Evolutionary conservation across 2,888 invertebrate species (phyloP).

Genomic region (Lamellibrachia columna): DNA sequence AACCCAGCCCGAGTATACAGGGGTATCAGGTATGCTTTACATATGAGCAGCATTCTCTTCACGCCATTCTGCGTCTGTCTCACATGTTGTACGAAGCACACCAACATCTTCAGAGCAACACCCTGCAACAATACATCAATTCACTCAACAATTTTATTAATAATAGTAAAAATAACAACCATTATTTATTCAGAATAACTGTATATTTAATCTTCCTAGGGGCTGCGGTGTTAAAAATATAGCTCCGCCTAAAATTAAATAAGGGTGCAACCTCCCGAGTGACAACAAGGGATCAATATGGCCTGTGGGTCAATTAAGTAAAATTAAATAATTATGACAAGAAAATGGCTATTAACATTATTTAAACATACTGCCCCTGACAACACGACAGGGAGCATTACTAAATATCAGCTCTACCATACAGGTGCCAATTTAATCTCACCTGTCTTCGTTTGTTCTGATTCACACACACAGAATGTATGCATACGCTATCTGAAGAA

Average conservation of each 20-base stretch:
- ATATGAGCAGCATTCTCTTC: conserved; percentile 42
- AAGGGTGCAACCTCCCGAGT: too few species aligned
- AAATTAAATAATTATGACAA: too few species aligned
- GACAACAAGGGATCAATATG: too few species aligned
- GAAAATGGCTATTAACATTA: too few species aligned
- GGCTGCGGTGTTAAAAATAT: too few species aligned
- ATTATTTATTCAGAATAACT: too few species aligned
- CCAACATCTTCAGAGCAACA: conserved; percentile 26
- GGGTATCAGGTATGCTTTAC: conserved; percentile 45
- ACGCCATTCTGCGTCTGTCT: conserved; percentile 39
- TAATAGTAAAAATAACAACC: neutral
- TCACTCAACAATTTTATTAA: neutral
- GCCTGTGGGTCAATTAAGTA: too few species aligned
- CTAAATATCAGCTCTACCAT: too few species aligned
- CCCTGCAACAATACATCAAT: conserved; percentile 24
- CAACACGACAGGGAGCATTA: too few species aligned
- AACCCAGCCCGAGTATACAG: conserved; percentile 46
- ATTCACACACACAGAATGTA: conserved; percentile 32
- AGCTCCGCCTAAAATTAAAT: too few species aligned
- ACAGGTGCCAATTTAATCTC: neutral
- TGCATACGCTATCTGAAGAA: conserved; percentile 30
- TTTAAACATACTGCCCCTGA: too few species aligned
- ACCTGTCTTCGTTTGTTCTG: conserved; percentile 25
- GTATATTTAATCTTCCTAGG: too few species aligned
- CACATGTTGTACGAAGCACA: conserved; percentile 29